phyloP scores from a whole-genome alignment of 2,113 vertebrate genomes.

The Hemicordylus capensis region DNA sequence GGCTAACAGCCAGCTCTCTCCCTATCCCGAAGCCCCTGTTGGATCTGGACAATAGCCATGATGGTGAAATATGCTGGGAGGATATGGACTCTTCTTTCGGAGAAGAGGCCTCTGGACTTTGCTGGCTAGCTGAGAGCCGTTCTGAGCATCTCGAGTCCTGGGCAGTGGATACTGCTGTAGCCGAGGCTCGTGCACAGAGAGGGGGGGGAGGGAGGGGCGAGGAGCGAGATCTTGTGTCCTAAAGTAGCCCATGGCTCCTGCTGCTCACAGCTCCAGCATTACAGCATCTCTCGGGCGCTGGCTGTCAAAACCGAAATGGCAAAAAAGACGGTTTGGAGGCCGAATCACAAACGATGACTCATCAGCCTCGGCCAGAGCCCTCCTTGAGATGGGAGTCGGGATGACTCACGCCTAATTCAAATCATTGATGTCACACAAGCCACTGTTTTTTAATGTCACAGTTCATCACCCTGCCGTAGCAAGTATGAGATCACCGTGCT shows the following conservation, averaged over 20 bases:
- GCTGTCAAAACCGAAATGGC: constrained; percentile 21
- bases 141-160: background rate
- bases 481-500: constrained; percentile 55
- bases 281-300: constrained; percentile 28
- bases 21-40: no score
- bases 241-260: background rate
- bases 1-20: no score
- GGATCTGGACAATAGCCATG: no score
- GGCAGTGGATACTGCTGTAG: background rate
- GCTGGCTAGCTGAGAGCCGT: background rate
- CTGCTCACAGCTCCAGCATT: constrained; percentile 9
- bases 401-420: constrained; percentile 62
- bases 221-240: no score
- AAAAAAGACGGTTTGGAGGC: constrained; percentile 43
- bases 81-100: background rate
- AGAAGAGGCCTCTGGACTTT: background rate
- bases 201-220: background rate
- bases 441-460: constrained; percentile 57
- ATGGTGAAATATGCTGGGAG: no score
- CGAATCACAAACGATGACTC: constrained; percentile 45
- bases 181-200: background rate
- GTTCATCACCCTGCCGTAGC: constrained; percentile 58
- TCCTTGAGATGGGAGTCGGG: constrained; percentile 44
- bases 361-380: constrained; percentile 47
- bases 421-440: constrained; percentile 61